These are phyloP conservation scores for Ficedula albicollis DNA, from an alignment of 2,797 vertebrate species.

Conservation along the genomic window DNA sequence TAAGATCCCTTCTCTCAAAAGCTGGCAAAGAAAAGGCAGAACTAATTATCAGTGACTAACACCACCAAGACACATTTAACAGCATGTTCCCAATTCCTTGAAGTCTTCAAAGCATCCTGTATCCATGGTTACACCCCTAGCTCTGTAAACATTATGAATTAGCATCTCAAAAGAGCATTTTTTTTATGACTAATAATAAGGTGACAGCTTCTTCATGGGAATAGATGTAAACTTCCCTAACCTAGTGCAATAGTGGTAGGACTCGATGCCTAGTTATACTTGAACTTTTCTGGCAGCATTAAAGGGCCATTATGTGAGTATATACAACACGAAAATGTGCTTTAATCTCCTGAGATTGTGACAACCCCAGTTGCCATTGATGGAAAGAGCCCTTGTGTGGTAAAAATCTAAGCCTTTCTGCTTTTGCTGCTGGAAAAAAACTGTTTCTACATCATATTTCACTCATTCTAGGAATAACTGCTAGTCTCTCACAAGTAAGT, in stretches of 20 bases:
- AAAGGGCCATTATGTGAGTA: neutral
- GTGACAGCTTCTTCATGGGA: neutral
- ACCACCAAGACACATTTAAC: neutral
- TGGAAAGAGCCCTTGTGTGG: neutral
- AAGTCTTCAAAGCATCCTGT: slow-evolving; percentile 42
- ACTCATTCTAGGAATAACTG: neutral
- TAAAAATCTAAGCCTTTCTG: neutral
- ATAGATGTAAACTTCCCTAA: neutral
- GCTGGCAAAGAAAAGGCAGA: neutral
- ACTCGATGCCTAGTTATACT: neutral
- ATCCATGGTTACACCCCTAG: slow-evolving; percentile 29
- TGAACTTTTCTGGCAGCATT: neutral
- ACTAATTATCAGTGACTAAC: slow-evolving; percentile 44
- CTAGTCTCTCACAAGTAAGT: neutral
- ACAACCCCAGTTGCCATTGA: neutral
- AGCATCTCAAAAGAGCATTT: slow-evolving; percentile 44
- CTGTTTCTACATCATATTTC: neutral
- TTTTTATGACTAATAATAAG: slow-evolving; percentile 23
- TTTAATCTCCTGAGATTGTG: neutral
- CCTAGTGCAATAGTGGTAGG: neutral
- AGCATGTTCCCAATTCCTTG: neutral
- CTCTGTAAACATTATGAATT: neutral
- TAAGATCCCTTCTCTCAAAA: neutral
- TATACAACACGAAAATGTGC: neutral
- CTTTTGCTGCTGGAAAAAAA: neutral